Percentiles rank a stretch among this genome's conserved stretches.
These are phyloP conservation scores for Drosophila ironensis DNA, from an alignment of 1,140 invertebrate genomes.

Conservation along the genomic window DNA sequence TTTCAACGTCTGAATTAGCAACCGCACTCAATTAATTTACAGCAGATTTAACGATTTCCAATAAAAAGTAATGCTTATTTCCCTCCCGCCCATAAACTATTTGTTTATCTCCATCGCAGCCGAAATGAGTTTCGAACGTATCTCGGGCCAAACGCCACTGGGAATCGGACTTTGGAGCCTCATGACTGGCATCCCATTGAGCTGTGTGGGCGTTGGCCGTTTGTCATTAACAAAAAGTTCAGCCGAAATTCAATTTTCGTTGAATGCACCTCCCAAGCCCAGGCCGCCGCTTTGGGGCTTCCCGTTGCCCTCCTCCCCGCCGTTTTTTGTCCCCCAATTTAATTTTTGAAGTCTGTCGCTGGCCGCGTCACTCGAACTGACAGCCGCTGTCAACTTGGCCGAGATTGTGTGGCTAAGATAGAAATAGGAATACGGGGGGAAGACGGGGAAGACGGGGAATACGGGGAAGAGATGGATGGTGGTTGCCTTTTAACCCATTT, in stretches of 20 bases:
- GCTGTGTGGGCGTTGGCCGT: conserved; percentile 9
- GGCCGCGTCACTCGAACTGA: conserved; percentile 10
- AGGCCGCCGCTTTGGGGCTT: no score
- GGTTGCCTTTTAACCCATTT: conserved; percentile 19
- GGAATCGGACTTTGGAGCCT: conserved; percentile 5
- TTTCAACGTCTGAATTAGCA: background rate
- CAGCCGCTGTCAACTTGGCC: conserved; percentile 25
- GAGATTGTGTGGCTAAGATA: conserved; percentile 8
- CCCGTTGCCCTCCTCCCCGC: no score
- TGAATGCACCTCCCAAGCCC: conserved; percentile 12
- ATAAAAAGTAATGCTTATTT: background rate
- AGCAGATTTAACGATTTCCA: background rate
- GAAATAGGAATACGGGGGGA: background rate
- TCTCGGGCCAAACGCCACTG: no score
- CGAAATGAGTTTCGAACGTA: background rate
- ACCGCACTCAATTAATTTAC: background rate
- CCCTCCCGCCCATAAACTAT: background rate
- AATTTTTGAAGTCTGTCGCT: conserved; percentile 20
- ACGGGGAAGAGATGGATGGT: background rate
- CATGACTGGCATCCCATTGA: background rate
- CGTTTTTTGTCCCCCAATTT: background rate
- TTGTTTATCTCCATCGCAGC: background rate
- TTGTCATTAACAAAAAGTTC: background rate
- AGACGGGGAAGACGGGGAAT: conserved; percentile 3
- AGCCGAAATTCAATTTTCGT: conserved; percentile 28